A percentile compares a stretch with the other conserved stretches of the same genome.
Evolutionary conservation across 2,888 invertebrate genomes (phyloP).

Genomic region (Leptinotarsa juncta): DNA sequence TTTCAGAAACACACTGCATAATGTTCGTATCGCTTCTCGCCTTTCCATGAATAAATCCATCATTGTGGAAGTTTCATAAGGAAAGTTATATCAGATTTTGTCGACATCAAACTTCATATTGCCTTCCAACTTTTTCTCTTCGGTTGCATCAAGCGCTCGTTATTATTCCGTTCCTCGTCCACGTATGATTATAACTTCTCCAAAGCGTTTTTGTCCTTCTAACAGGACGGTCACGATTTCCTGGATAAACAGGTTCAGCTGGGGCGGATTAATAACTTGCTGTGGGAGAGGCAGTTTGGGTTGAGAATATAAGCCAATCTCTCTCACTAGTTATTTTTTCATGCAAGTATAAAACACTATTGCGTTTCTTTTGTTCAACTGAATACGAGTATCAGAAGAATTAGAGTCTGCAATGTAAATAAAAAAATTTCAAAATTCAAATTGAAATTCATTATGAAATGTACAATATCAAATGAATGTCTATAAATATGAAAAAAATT

Average conservation of each 20-base stretch:
- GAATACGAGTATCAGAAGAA: too few relatives aligned
- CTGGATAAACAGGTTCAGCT: constrained; percentile 23
- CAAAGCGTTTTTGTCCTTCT: constrained; percentile 10
- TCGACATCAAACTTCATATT: constrained; percentile 23
- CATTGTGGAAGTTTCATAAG: constrained; percentile 13
- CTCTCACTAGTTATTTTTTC: too few relatives aligned
- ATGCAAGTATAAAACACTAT: too few relatives aligned
- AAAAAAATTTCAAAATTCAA: too few relatives aligned
- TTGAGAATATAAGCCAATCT: not conserved
- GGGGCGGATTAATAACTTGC: constrained; percentile 27
- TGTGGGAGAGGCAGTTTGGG: not conserved
- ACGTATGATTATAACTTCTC: constrained; percentile 28
- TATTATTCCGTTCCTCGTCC: constrained; percentile 16
- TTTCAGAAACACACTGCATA: constrained; percentile 14
- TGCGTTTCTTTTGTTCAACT: too few relatives aligned
- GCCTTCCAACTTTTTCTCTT: constrained; percentile 15
- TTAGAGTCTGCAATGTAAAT: too few relatives aligned
- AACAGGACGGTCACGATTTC: constrained; percentile 27
- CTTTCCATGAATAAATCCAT: constrained; percentile 16
- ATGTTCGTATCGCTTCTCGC: constrained; percentile 15
- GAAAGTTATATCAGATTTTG: constrained; percentile 23
- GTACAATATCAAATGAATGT: too few relatives aligned
- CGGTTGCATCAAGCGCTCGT: constrained; percentile 17
- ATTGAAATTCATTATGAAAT: too few relatives aligned
- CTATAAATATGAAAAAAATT: too few relatives aligned